Conservation (phyloP, 2,113 vertebrate species). For the Crocuta crocuta region DNA sequence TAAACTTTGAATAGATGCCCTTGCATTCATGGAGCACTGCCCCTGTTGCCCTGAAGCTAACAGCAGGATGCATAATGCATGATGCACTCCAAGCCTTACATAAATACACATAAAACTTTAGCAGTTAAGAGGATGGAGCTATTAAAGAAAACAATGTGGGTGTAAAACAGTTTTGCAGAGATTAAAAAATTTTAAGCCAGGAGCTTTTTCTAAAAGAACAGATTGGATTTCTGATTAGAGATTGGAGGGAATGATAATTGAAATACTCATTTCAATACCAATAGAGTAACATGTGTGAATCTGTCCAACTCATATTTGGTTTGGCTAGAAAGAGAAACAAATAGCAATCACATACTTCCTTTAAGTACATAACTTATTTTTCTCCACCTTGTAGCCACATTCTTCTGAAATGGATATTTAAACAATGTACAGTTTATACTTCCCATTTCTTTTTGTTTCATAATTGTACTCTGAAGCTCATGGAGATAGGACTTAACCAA, state of each 20-base stretch:
- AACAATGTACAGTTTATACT: neutral
- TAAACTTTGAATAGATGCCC: slow-evolving; percentile 37
- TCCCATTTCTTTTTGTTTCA: neutral
- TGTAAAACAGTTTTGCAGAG: slow-evolving; percentile 69
- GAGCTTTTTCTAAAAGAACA: slow-evolving; percentile 71
- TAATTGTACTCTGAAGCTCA: neutral
- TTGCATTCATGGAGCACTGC: neutral
- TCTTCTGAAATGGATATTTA: slow-evolving; percentile 44
- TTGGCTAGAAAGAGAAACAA: slow-evolving; percentile 38
- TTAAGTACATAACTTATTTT: slow-evolving; percentile 9
- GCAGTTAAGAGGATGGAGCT: slow-evolving; percentile 69
- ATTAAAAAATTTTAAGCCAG: slow-evolving; percentile 72
- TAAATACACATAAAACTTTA: slow-evolving; percentile 79
- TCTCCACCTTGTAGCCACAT: neutral
- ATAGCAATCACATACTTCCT: slow-evolving; percentile 19
- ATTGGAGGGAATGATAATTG: slow-evolving; percentile 53
- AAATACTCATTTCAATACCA: slow-evolving; percentile 72
- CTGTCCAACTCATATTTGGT: slow-evolving; percentile 6
- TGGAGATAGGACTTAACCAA: neutral
- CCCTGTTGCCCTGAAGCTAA: slow-evolving; percentile 52
- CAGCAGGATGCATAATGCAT: slow-evolving; percentile 54
- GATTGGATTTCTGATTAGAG: slow-evolving; percentile 79
- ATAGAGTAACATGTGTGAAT: slow-evolving; percentile 51
- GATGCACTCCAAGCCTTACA: slow-evolving; percentile 15
- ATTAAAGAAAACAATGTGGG: slow-evolving; percentile 72